Percentiles rank a stretch among this genome's conserved stretches.
Conservation (phyloP, 2,888 invertebrate species). For the Gastrophysa polygoni region DNA sequence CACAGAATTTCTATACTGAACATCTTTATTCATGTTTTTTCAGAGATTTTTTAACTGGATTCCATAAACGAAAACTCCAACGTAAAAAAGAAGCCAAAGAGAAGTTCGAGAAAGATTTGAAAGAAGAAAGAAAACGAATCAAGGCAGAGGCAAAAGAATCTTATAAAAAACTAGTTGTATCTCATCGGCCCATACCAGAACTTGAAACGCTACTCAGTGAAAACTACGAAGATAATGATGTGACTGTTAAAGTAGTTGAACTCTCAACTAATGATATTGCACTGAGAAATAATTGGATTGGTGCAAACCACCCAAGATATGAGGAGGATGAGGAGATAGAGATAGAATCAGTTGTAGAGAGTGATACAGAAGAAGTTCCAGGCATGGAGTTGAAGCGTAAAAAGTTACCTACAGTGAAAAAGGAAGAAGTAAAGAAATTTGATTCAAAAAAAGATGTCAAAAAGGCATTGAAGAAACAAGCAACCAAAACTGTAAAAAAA, state of each 20-base stretch:
- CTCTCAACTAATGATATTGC: slow-evolving; percentile 73
- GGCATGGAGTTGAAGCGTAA: slow-evolving; percentile 58
- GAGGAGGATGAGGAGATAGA: slow-evolving; percentile 49
- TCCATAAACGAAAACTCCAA: slow-evolving; percentile 79
- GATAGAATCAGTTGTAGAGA: slow-evolving; percentile 43
- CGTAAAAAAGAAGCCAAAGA: slow-evolving; percentile 77
- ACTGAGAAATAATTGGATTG: slow-evolving; percentile 74
- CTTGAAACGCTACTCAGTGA: slow-evolving; percentile 70
- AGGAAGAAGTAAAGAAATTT: slow-evolving; percentile 51
- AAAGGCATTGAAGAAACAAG: slow-evolving; percentile 71
- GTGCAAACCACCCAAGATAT: slow-evolving; percentile 66
- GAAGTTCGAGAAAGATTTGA: slow-evolving; percentile 71
- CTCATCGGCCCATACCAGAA: slow-evolving; percentile 73
- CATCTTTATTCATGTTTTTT: slow-evolving; percentile 40
- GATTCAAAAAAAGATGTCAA: slow-evolving; percentile 72
- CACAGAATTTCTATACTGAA: background rate
- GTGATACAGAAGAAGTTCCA: slow-evolving; percentile 50
- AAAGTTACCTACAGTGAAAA: slow-evolving; percentile 27
- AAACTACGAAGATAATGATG: slow-evolving; percentile 77
- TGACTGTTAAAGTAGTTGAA: slow-evolving; percentile 79
- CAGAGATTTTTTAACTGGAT: slow-evolving; percentile 82
- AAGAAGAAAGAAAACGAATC: slow-evolving; percentile 77
- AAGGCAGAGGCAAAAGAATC: slow-evolving; percentile 76
- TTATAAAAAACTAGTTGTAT: slow-evolving; percentile 75
- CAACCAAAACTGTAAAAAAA: slow-evolving; percentile 74